Evolutionary conservation across 92 coral and sea anemone species (phyloP).

Genomic region (Bergia sp.): DNA sequence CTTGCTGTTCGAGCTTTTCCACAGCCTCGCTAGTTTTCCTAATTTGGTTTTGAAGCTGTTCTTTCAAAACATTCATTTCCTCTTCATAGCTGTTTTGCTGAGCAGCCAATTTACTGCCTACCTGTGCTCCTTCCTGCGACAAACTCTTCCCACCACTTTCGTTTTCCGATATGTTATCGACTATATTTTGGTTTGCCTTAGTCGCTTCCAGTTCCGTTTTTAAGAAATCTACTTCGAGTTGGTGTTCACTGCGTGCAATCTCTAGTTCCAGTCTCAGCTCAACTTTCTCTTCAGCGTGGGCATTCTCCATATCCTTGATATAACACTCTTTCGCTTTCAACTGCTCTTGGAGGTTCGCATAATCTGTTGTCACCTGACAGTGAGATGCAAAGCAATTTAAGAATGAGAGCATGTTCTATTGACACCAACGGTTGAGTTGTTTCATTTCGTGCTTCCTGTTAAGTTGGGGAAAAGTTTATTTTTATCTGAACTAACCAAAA

Average conservation of each 20-base stretch:
- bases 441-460: too few species aligned
- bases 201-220: slow-evolving; percentile 77
- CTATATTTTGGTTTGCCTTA: slow-evolving; percentile 58
- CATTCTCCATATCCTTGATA: slow-evolving; percentile 72
- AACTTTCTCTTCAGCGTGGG: slow-evolving; percentile 68
- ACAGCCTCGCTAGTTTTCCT: slow-evolving; percentile 56
- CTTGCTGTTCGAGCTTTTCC: slow-evolving; percentile 80
- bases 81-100: slow-evolving; percentile 71
- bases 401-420: neutral
- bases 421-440: too few species aligned
- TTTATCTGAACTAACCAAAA: too few species aligned
- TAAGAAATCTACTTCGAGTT: slow-evolving; percentile 79
- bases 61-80: slow-evolving; percentile 58
- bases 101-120: slow-evolving; percentile 51
- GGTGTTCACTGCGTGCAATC: slow-evolving; percentile 80
- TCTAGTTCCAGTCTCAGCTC: slow-evolving; percentile 82
- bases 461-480: too few species aligned
- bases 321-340: slow-evolving; percentile 73
- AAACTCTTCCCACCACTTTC: slow-evolving; percentile 49
- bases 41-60: slow-evolving; percentile 66
- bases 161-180: slow-evolving; percentile 51
- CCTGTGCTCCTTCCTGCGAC: slow-evolving; percentile 59
- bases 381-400: neutral
- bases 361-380: slow-evolving; percentile 70
- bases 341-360: slow-evolving; percentile 73